Base-by-base conservation (phyloP, 2,888 invertebrate genomes). In the Clistopyga incitator region DNA sequence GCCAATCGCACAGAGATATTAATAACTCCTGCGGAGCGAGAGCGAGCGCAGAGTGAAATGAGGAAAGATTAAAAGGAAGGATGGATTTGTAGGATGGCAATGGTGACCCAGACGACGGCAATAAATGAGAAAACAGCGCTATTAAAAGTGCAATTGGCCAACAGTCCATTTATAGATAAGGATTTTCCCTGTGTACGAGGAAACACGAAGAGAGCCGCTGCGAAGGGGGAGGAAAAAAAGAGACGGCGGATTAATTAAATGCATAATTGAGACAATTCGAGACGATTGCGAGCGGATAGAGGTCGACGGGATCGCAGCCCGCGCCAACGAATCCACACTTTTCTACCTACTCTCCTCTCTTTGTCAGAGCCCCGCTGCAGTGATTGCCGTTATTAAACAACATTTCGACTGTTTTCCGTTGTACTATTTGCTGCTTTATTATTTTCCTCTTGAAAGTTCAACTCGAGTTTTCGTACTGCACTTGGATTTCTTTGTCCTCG, bases 371-470 rank as follows among this genome's bases (percentile, higher is more conserved):
- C 52, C 47, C n/a, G n/a, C 52, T 45, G 45, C 13, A 42, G n/a
- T 50, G 78, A 70, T 65, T 72, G 54, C 50, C 42, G 71, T 85
- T 78, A 76, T 85, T 76, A 81, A 85, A 78, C 78, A 83, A 78
- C 20, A 47, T 78, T 85, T 72, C 71, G 59, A 47, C 74, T 20
- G 67, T 74, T 72, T 74, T 38, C 45, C 67, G 10, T 25, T n/a
- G 8, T 61, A 6, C 34, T n/a, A 18, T 34, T 38, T 18, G 38
- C 64, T 6, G 42, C 64, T 42, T 38, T 38, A 18, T 64, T 8
- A 20, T 38, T 0, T 38, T 38, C 18, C 20, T 64, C 38, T 10
- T 20, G 4, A 38, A 38, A 64, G 20, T 64, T 64, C 13, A 34
- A 3, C 3, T 11, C 20, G 18, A 38, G 18, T 18, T 20, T 38